These are phyloP conservation scores for Syngnathus typhle DNA, from an alignment of 2,113 vertebrate genomes.

Conservation along the genomic window DNA sequence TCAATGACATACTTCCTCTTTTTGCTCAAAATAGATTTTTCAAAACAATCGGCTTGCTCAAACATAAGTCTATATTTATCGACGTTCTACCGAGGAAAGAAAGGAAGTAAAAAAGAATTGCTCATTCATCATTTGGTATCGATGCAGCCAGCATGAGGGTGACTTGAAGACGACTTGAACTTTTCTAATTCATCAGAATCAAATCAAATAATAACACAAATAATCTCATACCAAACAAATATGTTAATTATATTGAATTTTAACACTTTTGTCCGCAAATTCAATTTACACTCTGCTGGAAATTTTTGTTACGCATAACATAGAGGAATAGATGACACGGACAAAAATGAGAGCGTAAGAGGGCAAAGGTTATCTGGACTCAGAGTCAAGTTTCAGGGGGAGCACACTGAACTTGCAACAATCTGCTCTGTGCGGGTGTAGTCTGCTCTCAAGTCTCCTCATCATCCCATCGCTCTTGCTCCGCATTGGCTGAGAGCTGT, in stretches of 20 bases:
- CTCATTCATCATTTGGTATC: background rate
- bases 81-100: background rate
- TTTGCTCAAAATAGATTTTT: conserved; percentile 34
- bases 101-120: background rate
- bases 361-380: no score
- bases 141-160: background rate
- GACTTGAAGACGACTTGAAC: background rate
- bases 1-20: conserved; percentile 3
- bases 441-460: conserved; percentile 36
- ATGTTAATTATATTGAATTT: no score
- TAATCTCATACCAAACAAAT: background rate
- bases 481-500: conserved; percentile 57
- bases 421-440: conserved; percentile 23
- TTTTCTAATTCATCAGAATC: background rate
- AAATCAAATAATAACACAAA: background rate
- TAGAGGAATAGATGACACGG: no score
- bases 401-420: background rate
- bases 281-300: no score
- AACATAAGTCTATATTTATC: background rate
- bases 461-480: conserved; percentile 20
- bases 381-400: no score
- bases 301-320: no score
- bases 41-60: conserved; percentile 19
- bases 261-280: no score
- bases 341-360: no score